Base-by-base conservation (phyloP, 2,113 vertebrate species). In the Phoxinus phoxinus region DNA sequence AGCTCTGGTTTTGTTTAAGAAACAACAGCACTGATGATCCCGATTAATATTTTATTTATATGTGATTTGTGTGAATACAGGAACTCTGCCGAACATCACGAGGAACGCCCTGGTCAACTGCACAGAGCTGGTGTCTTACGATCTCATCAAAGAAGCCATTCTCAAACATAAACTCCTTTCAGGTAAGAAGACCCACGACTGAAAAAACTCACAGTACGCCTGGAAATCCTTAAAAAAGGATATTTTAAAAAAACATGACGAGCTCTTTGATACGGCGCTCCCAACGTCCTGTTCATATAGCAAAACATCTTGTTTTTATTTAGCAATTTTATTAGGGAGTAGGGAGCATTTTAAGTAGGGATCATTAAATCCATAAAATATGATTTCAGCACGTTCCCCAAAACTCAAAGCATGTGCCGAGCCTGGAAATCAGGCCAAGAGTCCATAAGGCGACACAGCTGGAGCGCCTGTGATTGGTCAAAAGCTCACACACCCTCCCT, bases 81-180 rank as follows among this genome's bases (percentile, higher is more conserved):
- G 96, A 84, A 96, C 95, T 0, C 89, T 96, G n/a, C 96, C 96
- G 59, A 97, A 97, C 90, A 96, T 97, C 90, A 94, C 94, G 10
- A 95, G 96, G 86, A 97, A 96, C 19, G 93, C 96, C 3, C 92
- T 97, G 79, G 96, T 97, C 84, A 97, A 96, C 91, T 96, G 96
- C 87, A 95, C 96, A 71, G 96, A 97, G 90, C 93, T 97, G 69
- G 96, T 97, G 9, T 96, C 95, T 0, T 97, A 97, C 3, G 96
- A 97, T 83, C 89, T 97, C 67, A 96, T 97, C 92, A 97, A 97
- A 86, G 94, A 96, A 83, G 92, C 93, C 83, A 93, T 97, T 63
- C 95, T 97, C 32, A 93, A 81, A 86, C 94, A 95, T 56, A 90
- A 95, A 2, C 86, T 97, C 25, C 6, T 97, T 88, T 95, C 96